phyloP scores from a whole-genome alignment of 2,888 invertebrate genomes.

The Malthinus flaveolus region DNA sequence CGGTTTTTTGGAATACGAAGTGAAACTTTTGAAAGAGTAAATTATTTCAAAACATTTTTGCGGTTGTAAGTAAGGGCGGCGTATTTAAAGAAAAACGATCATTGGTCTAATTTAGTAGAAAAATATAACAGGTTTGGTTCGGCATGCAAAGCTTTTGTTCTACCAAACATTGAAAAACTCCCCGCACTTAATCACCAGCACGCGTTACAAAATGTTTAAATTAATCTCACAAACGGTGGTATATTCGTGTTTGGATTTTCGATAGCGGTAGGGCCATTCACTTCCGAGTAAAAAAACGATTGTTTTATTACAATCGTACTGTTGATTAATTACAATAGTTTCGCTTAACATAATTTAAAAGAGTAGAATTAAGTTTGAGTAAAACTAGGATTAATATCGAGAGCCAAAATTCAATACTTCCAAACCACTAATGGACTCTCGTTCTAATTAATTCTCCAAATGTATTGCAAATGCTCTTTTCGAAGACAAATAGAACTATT shows the following conservation, averaged over 20 bases:
- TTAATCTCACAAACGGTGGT: slow-evolving; percentile 13
- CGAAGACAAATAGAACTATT: slow-evolving; percentile 26
- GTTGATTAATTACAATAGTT: neutral
- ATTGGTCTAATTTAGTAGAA: slow-evolving; percentile 13
- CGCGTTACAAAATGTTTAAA: slow-evolving; percentile 16
- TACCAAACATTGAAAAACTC: slow-evolving; percentile 12
- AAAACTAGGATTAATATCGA: slow-evolving; percentile 8
- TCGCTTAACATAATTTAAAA: neutral
- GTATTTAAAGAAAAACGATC: neutral
- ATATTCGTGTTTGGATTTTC: slow-evolving; percentile 12
- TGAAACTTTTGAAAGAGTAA: no score
- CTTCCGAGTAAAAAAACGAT: neutral
- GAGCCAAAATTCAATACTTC: slow-evolving; percentile 1
- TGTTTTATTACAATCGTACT: neutral
- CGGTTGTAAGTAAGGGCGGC: no score
- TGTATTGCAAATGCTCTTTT: slow-evolving; percentile 24
- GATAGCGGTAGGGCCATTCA: neutral
- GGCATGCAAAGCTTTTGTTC: slow-evolving; percentile 10
- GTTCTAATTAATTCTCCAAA: slow-evolving; percentile 22
- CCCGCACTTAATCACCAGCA: slow-evolving; percentile 15
- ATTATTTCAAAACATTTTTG: no score
- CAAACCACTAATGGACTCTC: slow-evolving; percentile 15
- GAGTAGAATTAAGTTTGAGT: neutral
- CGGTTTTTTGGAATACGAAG: no score
- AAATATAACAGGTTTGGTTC: slow-evolving; percentile 13